Evolutionary conservation across 2,888 invertebrate species (phyloP), one percentile per base, ranked within the genome.

Genomic region (Galeopsomyia nigrocyanea): DNA sequence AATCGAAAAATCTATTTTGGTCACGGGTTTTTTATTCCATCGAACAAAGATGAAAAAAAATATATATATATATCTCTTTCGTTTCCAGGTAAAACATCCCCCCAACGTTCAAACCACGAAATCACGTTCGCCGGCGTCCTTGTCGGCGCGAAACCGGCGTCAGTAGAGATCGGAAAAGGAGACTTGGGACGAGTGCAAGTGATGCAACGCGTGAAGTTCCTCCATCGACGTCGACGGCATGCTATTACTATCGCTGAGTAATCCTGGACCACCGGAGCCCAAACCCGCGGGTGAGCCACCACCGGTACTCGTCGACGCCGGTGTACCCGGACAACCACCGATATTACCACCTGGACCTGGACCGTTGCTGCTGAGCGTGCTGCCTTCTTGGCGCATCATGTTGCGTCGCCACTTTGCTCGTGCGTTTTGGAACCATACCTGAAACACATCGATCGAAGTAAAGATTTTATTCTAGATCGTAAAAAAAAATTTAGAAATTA

Each of bases 361-460:
- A 77, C 83, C 82, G 62, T 78, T 74, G 65, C 76, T 69, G 71
- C 74, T 75, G 64, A 78, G 77, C 51, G 78, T 77, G 39, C 91
- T 90, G 82, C 91, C 90, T 82, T 96, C 95, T 83, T 95, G 95
- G 63, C 95, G 88, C 93, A 95, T 94, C 85, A 95, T 91, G 87
- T 95, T 98, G 65, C 99, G 91, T 78, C 99, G 92, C 95, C 97
- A 99, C 88, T 99, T 99, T 50, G 99, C 99, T 65, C 99, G 90
- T 0, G 99, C 98, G 86, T 99, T 99, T 91, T 99, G 99, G 87
- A 99, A 99, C 99, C 99, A 99, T 1, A 99, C 98, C 98, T 99
- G 82, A 14, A 80, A 77, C 55, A 46, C n/a, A n/a, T n/a, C n/a
- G n/a, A n/a, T n/a, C n/a, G n/a, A n/a, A n/a, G n/a, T n/a, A n/a